phyloP scores from a whole-genome alignment of 2,888 invertebrate genomes.

The Platerodrilus igneus region DNA sequence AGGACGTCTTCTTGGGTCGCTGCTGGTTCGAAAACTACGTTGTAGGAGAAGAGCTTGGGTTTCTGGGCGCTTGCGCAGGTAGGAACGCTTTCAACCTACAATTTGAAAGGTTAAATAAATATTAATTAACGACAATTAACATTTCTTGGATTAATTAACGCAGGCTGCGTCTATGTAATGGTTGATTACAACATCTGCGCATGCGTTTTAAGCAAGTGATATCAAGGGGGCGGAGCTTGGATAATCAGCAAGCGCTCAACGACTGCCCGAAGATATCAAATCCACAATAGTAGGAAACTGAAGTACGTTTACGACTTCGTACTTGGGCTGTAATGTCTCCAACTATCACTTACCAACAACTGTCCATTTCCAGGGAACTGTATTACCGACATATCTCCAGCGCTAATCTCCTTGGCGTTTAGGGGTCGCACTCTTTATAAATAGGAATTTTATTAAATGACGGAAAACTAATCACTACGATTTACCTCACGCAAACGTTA shows the following conservation, averaged over 20 bases:
- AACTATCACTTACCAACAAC: conserved; percentile 54
- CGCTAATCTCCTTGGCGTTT: conserved; percentile 66
- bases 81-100: conserved; percentile 52
- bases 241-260: too few species aligned
- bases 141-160: not conserved
- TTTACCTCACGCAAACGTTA: conserved; percentile 84
- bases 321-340: too few species aligned
- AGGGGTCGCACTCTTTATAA: conserved; percentile 72
- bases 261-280: too few species aligned
- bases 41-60: conserved; percentile 87
- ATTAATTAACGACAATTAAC: not conserved
- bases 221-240: too few species aligned
- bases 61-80: conserved; percentile 55
- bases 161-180: not conserved
- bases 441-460: not conserved
- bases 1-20: conserved; percentile 82
- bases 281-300: too few species aligned
- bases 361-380: conserved; percentile 90
- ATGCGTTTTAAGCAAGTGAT: too few species aligned
- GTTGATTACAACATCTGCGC: not conserved
- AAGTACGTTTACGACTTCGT: too few species aligned
- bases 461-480: too few species aligned
- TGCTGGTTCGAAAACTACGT: conserved; percentile 90
- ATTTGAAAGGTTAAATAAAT: conserved; percentile 2
- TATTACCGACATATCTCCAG: conserved; percentile 64